These are phyloP conservation scores for Hippopotamyrus pictus DNA, from an alignment of 2,797 vertebrate species.

Conservation along the genomic window DNA sequence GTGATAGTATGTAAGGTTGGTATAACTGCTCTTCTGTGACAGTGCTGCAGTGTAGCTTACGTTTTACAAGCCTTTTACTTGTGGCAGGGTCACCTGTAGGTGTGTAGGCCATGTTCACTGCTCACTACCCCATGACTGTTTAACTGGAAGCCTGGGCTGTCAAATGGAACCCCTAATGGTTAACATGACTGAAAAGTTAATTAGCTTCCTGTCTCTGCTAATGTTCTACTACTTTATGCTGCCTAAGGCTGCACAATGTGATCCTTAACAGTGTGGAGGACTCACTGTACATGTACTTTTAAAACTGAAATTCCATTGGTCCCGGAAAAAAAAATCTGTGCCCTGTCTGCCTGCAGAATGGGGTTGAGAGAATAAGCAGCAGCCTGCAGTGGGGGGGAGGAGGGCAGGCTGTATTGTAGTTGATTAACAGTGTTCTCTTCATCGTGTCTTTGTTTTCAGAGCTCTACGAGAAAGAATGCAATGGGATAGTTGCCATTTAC, in stretches of 20 bases:
- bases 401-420: too few relatives aligned
- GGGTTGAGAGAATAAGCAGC: background rate
- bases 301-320: background rate
- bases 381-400: background rate
- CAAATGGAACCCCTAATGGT: background rate
- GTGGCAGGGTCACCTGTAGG: too few relatives aligned
- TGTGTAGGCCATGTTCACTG: background rate
- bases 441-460: conserved; percentile 50
- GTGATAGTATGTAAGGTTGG: background rate
- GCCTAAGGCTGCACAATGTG: background rate
- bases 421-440: background rate
- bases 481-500: conserved; percentile 69
- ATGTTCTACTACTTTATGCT: background rate
- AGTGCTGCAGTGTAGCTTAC: background rate
- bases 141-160: background rate
- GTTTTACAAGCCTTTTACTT: background rate
- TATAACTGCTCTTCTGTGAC: background rate
- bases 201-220: background rate
- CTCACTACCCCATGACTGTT: background rate
- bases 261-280: background rate
- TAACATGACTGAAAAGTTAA: background rate
- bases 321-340: background rate
- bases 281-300: background rate
- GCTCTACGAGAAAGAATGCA: conserved; percentile 62
- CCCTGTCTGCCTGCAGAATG: background rate